These are phyloP conservation scores for Gortyna flavago DNA, from an alignment of 2,888 invertebrate genomes.

Conservation along the genomic window DNA sequence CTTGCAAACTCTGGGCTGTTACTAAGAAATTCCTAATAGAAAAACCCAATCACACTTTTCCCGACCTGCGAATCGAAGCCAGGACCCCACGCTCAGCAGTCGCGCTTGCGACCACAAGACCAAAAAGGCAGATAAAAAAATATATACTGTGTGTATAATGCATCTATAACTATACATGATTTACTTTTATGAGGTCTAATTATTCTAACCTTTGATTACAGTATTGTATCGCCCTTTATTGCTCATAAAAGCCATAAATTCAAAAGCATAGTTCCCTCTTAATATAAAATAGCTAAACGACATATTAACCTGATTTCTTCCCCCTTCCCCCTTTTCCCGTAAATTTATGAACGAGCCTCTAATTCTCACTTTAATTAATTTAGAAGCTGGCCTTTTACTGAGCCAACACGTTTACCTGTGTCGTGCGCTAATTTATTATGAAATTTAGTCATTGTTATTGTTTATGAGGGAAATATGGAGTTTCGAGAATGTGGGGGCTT, in stretches of 20 bases:
- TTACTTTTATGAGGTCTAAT: constrained; percentile 6
- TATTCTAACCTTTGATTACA: constrained; percentile 24
- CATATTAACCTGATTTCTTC: constrained; percentile 58
- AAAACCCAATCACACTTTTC: too few relatives aligned
- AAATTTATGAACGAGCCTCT: constrained; percentile 50
- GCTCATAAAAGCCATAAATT: constrained; percentile 44
- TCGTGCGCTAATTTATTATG: constrained; percentile 54
- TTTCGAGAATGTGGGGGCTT: constrained; percentile 14
- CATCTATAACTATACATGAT: background rate
- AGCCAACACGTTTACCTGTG: constrained; percentile 47
- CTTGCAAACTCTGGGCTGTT: too few relatives aligned
- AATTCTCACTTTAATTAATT: constrained; percentile 61
- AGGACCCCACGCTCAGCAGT: too few relatives aligned
- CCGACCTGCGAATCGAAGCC: too few relatives aligned
- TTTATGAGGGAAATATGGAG: constrained; percentile 34
- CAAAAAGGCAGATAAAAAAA: too few relatives aligned
- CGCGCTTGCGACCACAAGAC: too few relatives aligned
- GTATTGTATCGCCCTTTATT: constrained; percentile 25
- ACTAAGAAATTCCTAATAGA: too few relatives aligned
- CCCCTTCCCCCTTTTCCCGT: constrained; percentile 6
- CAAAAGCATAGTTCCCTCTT: constrained; percentile 34
- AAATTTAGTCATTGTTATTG: constrained; percentile 60
- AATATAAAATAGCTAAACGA: constrained; percentile 44
- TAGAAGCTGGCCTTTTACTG: constrained; percentile 50
- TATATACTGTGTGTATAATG: background rate